These are phyloP conservation scores for Drosophila albomicans DNA, from an alignment of 1,140 invertebrate species.

Conservation along the genomic window DNA sequence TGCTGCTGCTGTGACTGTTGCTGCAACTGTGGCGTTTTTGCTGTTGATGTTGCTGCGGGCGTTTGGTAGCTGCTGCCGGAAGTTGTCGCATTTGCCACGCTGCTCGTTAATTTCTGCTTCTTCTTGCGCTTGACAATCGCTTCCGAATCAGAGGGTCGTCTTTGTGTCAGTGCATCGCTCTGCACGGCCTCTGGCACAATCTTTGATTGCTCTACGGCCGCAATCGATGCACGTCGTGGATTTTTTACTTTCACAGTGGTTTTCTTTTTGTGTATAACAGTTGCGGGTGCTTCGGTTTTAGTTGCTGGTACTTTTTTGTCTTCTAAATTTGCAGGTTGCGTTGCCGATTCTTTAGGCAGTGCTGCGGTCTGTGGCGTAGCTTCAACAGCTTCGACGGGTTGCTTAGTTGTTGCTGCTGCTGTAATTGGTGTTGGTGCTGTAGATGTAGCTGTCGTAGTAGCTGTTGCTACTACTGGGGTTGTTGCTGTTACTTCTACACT, in stretches of 20 bases:
- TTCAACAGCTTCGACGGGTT: slow-evolving; percentile 31
- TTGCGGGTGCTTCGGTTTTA: slow-evolving; percentile 8
- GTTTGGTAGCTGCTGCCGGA: slow-evolving; percentile 26
- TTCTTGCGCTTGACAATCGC: slow-evolving; percentile 77
- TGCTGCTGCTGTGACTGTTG: slow-evolving; percentile 11
- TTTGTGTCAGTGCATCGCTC: slow-evolving; percentile 64
- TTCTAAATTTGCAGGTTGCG: slow-evolving; percentile 10
- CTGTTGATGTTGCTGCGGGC: slow-evolving; percentile 16
- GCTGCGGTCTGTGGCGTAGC: slow-evolving; percentile 5
- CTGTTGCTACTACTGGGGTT: background rate
- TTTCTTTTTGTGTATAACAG: slow-evolving; percentile 58
- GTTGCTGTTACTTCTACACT: background rate
- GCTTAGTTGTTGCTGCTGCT: slow-evolving; percentile 9
- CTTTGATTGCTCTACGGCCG: slow-evolving; percentile 76
- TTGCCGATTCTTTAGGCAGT: slow-evolving; percentile 49
- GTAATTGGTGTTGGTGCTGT: background rate
- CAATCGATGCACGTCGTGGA: slow-evolving; percentile 74
- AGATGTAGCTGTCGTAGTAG: background rate
- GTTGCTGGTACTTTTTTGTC: background rate
- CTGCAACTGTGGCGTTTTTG: slow-evolving; percentile 18
- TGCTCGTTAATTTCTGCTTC: slow-evolving; percentile 73
- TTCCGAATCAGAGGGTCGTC: slow-evolving; percentile 80
- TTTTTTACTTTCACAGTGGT: slow-evolving; percentile 56
- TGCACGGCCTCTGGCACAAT: slow-evolving; percentile 65
- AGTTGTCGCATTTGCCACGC: slow-evolving; percentile 12